Base-by-base conservation (phyloP, 2,797 vertebrate genomes). In the Spea hammondii region DNA sequence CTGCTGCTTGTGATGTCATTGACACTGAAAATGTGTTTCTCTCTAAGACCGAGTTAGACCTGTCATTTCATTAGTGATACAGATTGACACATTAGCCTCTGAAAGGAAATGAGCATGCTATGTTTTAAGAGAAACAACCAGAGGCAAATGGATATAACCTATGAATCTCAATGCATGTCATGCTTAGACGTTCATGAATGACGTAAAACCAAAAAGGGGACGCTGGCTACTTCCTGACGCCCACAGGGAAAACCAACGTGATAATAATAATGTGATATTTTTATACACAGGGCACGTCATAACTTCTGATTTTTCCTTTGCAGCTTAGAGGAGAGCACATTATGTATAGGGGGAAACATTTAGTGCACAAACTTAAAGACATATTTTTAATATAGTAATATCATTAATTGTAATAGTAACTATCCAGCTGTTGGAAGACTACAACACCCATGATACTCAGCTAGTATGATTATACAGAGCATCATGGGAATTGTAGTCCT, bases 111-210 rank as follows among this genome's bases (percentile, higher is more conserved):
- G 14, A 10, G 11, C 14, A 59, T 11, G 13, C 68, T 59, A 11
- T 54, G 17, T 2, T n/a, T n/a, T n/a, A n/a, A 69, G 7, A 44
- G 12, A 45, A 73, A 6, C 13, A 53, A 8, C 0, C 6, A 65
- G 46, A 14, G 17, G 50, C n/a, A 50, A 62, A 51, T 32, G n/a
- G n/a, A 62, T 45, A 51, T 68, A 67, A 81, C 12, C 32, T 47
- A 68, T 53, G 7, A 13, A 72, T 81, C 69, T 60, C 53, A 67
- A 77, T 67, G 69, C 69, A 17, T 68, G 74, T 77, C 79, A 77
- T 64, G 62, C 53, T 72, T 17, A 0, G 17, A 49, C 1, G 47
- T 17, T 62, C 13, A 46, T 55, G 47, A 10, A 50, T 81, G 74
- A 77, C 74, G 79, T 72, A 46, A 77, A 81, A 67, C 74, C 46